phyloP scores from a whole-genome alignment of 2,113 vertebrate genomes.

The Megalops atlanticus region DNA sequence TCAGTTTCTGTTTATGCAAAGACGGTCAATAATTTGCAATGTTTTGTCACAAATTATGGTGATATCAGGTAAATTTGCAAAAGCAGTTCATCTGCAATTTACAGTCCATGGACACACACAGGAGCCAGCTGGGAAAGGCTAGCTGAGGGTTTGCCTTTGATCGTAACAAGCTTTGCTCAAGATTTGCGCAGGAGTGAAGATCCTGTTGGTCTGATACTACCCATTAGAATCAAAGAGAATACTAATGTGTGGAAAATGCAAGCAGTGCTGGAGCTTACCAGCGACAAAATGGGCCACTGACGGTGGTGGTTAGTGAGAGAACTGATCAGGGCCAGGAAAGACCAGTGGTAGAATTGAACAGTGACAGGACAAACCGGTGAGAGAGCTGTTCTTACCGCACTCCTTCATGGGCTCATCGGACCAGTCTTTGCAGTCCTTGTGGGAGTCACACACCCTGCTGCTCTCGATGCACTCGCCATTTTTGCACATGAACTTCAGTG shows the following conservation, averaged over 20 bases:
- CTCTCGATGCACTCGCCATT: constrained; percentile 93
- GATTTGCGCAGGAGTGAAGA: no score
- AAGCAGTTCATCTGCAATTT: neutral
- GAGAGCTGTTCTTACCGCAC: constrained; percentile 79
- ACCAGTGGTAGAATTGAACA: no score
- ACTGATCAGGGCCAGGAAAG: neutral
- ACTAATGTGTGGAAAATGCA: neutral
- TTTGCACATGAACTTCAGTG: constrained; percentile 89
- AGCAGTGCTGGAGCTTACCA: neutral
- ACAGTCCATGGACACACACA: neutral
- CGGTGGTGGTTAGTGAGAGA: neutral
- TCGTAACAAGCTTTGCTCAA: constrained; percentile 55
- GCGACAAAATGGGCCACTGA: neutral
- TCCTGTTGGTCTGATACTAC: constrained; percentile 34
- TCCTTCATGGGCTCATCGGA: constrained; percentile 94
- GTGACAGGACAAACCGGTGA: no score
- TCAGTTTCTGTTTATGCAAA: no score
- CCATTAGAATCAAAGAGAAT: constrained; percentile 43
- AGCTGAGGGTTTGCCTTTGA: constrained; percentile 56
- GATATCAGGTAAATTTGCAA: neutral
- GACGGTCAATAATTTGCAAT: no score
- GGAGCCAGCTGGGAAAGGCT: neutral
- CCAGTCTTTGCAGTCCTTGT: constrained; percentile 94
- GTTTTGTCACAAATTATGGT: no score
- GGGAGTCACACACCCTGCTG: constrained; percentile 90